Evolutionary conservation across 2,113 vertebrate genomes (phyloP), one percentile per base, ranked within the genome.

Genomic region (Pteropus alecto): DNA sequence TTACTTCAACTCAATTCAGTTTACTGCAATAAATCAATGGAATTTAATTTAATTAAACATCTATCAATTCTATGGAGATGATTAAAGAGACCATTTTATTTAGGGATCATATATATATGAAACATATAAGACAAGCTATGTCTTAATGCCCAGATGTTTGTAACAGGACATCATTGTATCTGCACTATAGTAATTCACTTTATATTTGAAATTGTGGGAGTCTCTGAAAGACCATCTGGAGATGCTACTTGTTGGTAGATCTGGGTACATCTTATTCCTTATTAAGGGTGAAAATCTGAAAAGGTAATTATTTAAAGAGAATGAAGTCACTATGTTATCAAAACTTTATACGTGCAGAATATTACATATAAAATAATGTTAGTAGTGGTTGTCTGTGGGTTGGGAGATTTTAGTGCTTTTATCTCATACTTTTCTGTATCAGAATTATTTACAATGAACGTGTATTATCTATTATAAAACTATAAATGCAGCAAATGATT

Each of bases 21-120:
- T 90, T 77, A 85, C 71, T 94, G 81, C 38, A 95, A 93, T 97
- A 86, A 96, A 94, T 96, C 94, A 93, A 79, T 87, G 56, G 38
- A 94, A 88, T 86, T 82, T 78, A 82, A 83, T 94, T 93, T 78
- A 91, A 95, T 95, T 95, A 94, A 89, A 96, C 41, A n/a, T 35
- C 89, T 82, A 97, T 92, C 89, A 94, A 63, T 94, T 93, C 43
- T 91, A 38, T 38, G 15, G 54, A 79, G 30, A 6, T 73, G 21
- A 56, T 51, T 48, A 96, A 92, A 38, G 35, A 61, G n/a, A 82
- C 8, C 33, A 15, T 90, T 94, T 90, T 94, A 77, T 58, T 90
- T 93, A 91, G 28, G 76, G n/a, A 73, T 0, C 9, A 24, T 60
- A 60, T 60, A 24, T 14, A 10, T 30, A 63, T 63, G 28, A 30